These are phyloP conservation scores for Pseudococcus jackbeardsleyi DNA, from an alignment of 2,888 invertebrate species.

Conservation along the genomic window DNA sequence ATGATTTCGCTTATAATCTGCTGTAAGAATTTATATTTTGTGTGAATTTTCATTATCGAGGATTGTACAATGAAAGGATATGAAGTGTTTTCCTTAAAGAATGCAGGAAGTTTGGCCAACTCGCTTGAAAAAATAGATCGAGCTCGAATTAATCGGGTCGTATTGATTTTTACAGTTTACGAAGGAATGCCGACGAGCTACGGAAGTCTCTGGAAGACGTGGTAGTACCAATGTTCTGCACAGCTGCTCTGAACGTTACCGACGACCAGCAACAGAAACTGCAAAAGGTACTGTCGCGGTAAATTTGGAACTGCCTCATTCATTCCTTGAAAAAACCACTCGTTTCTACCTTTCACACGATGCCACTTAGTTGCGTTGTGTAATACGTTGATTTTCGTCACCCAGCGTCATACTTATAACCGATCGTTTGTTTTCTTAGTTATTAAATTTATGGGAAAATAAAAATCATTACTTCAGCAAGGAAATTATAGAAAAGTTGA, in stretches of 20 bases:
- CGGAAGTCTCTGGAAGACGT: slow-evolving; percentile 94
- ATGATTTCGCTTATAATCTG: slow-evolving; percentile 60
- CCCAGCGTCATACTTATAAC: slow-evolving; percentile 32
- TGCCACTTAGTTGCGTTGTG: neutral
- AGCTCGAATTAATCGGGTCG: neutral
- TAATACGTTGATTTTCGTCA: slow-evolving; percentile 11
- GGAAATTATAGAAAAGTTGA: slow-evolving; percentile 86
- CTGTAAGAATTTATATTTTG: neutral
- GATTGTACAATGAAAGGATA: neutral
- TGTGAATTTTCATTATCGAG: slow-evolving; percentile 45
- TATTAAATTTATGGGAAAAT: slow-evolving; percentile 96
- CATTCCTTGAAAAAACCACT: neutral
- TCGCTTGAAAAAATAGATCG: neutral
- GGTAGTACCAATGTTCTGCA: slow-evolving; percentile 97
- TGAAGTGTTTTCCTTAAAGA: neutral
- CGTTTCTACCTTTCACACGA: neutral
- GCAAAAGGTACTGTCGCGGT: slow-evolving; percentile 76
- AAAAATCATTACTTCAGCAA: slow-evolving; percentile 91
- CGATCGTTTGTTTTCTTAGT: slow-evolving; percentile 69
- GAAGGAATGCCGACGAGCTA: slow-evolving; percentile 94
- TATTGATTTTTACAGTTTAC: slow-evolving; percentile 77
- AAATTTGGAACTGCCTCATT: neutral
- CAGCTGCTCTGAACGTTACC: slow-evolving; percentile 84
- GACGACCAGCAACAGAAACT: slow-evolving; percentile 92
- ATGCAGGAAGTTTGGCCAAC: neutral